Evolutionary conservation across 1,140 invertebrate species (phyloP).

Genomic region (Chrysomallon squamiferum): DNA sequence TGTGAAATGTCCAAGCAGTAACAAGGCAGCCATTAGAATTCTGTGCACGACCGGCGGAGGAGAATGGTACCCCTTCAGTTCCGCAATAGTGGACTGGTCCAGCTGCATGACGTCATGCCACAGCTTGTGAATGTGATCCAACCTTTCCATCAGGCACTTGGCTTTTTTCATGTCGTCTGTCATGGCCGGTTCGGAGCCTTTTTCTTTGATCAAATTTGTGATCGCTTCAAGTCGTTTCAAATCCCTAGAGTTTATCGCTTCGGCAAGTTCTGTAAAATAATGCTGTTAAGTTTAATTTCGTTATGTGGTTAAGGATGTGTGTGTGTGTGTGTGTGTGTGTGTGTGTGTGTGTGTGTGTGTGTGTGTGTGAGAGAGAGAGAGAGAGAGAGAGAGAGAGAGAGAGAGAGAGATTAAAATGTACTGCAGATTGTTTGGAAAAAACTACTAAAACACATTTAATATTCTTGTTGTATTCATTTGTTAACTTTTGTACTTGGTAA

Average conservation of each 20-base stretch:
- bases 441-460: too few relatives aligned
- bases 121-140: constrained; percentile 22
- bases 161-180: constrained; percentile 17
- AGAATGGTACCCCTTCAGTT: constrained; percentile 43
- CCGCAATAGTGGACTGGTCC: constrained; percentile 47
- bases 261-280: constrained; percentile 13
- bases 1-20: constrained; percentile 51
- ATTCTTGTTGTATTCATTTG: too few relatives aligned
- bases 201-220: constrained; percentile 20
- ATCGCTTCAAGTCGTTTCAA: constrained; percentile 16
- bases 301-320: too few relatives aligned
- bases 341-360: constrained; percentile 1
- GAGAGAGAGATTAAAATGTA: too few relatives aligned
- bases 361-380: neutral
- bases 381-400: too few relatives aligned
- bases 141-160: constrained; percentile 17
- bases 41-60: constrained; percentile 45
- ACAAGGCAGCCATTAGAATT: constrained; percentile 49
- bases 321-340: neutral
- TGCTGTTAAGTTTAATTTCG: too few relatives aligned
- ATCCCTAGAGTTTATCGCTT: constrained; percentile 20
- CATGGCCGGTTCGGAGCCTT: constrained; percentile 13
- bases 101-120: constrained; percentile 40
- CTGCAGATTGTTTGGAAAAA: too few relatives aligned
- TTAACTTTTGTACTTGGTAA: too few relatives aligned